These are phyloP conservation scores for Tamandua tetradactyla DNA, from an alignment of 2,797 vertebrate species.

Conservation along the genomic window DNA sequence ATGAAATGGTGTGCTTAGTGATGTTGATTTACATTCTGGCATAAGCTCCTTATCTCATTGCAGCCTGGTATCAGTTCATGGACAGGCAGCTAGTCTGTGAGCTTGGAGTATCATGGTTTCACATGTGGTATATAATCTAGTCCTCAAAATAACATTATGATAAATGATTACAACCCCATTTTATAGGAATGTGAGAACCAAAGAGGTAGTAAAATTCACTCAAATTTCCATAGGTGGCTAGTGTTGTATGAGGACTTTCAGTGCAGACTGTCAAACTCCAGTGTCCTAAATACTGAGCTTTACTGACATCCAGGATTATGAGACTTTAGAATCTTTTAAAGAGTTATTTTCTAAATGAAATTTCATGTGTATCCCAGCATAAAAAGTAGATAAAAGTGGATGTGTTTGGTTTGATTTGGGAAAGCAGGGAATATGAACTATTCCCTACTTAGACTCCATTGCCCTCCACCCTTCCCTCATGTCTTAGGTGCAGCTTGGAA, in stretches of 20 bases:
- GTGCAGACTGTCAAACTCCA: neutral
- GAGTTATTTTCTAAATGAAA: conserved; percentile 14
- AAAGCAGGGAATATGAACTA: neutral
- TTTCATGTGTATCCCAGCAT: neutral
- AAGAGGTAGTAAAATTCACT: conserved; percentile 37
- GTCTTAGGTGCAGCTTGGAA: neutral
- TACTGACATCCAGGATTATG: neutral
- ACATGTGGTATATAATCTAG: conserved; percentile 42
- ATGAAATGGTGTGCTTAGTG: neutral
- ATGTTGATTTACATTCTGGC: conserved; percentile 10
- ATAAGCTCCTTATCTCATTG: neutral
- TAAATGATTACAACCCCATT: conserved; percentile 39
- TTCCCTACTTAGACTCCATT: neutral
- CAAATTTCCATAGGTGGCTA: neutral
- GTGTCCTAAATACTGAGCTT: conserved; percentile 16
- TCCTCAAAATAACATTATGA: conserved; percentile 11
- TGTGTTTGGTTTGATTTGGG: neutral
- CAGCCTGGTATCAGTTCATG: neutral
- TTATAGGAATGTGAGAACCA: conserved; percentile 27
- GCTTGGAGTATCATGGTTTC: conserved; percentile 18
- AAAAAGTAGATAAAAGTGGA: neutral
- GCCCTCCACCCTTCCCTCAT: neutral
- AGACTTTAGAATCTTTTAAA: conserved; percentile 24
- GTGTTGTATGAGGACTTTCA: conserved; percentile 27
- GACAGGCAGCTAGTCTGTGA: neutral